A percentile compares a stretch with the other conserved stretches of the same genome.
These are phyloP conservation scores for Trachelus stipa DNA, from an alignment of 2,888 invertebrate genomes.

Conservation along the genomic window DNA sequence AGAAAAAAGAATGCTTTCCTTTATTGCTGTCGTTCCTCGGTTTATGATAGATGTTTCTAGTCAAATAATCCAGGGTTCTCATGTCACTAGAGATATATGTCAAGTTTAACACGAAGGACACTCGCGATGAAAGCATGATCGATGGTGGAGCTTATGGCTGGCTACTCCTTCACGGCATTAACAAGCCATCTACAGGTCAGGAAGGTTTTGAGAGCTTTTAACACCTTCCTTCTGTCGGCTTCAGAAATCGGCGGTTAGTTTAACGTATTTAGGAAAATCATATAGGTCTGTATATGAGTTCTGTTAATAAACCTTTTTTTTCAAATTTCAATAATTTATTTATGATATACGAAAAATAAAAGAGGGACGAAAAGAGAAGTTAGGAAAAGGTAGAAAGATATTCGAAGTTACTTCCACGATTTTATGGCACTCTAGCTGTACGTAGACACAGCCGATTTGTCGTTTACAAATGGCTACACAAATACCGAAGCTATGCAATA, in stretches of 20 bases:
- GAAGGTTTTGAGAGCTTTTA: neutral
- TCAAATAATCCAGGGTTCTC: neutral
- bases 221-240: neutral
- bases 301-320: too few species aligned
- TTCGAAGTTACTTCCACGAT: too few species aligned
- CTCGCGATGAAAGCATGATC: neutral
- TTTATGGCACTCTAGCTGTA: too few species aligned
- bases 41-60: neutral
- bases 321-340: too few species aligned
- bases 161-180: neutral
- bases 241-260: neutral
- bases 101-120: neutral
- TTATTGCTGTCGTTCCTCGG: neutral
- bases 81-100: neutral
- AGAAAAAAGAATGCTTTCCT: neutral
- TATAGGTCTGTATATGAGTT: neutral
- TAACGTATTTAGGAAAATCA: neutral
- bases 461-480: too few species aligned
- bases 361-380: too few species aligned
- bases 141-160: neutral
- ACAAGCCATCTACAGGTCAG: neutral
- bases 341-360: too few species aligned
- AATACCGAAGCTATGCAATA: too few species aligned
- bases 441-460: too few species aligned
- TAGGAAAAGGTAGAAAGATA: too few species aligned